phyloP scores from a whole-genome alignment of 2,113 vertebrate species.

The Grammomys dolichurus region DNA sequence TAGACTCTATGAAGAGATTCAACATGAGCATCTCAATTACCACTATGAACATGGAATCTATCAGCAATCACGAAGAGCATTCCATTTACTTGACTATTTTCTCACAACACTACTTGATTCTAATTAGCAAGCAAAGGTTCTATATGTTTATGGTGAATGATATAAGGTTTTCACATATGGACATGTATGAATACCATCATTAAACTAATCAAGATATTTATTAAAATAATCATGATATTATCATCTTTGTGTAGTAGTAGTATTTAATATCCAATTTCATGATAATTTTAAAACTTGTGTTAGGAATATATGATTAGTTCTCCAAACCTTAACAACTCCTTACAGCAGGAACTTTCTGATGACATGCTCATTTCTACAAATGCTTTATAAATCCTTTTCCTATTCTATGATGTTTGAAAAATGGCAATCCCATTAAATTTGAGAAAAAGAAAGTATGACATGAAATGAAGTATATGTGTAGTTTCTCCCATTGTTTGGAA shows the following conservation, averaged over 20 bases:
- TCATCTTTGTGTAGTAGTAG: not conserved
- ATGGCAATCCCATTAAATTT: not conserved
- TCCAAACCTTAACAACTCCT: not conserved
- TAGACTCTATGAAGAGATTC: not conserved
- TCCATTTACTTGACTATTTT: not conserved
- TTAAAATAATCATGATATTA: not conserved
- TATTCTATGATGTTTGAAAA: not conserved
- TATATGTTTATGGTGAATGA: not conserved
- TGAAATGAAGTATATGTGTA: not conserved
- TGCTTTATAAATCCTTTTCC: not conserved
- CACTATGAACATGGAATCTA: not conserved
- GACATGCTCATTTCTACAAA: not conserved
- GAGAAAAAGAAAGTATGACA: slow-evolving; percentile 22
- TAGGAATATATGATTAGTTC: not conserved
- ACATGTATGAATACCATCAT: not conserved
- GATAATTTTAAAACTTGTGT: not conserved
- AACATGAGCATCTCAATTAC: not conserved
- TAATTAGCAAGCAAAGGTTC: not conserved
- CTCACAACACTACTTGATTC: not conserved
- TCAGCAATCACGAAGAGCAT: not conserved
- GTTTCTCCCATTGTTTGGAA: not conserved
- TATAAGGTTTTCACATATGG: not conserved
- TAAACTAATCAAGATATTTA: not conserved
- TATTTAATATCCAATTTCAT: not conserved
- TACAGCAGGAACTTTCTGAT: not conserved